Evolutionary conservation across 2,113 vertebrate genomes (phyloP).

Genomic region (Pithys albifrons): DNA sequence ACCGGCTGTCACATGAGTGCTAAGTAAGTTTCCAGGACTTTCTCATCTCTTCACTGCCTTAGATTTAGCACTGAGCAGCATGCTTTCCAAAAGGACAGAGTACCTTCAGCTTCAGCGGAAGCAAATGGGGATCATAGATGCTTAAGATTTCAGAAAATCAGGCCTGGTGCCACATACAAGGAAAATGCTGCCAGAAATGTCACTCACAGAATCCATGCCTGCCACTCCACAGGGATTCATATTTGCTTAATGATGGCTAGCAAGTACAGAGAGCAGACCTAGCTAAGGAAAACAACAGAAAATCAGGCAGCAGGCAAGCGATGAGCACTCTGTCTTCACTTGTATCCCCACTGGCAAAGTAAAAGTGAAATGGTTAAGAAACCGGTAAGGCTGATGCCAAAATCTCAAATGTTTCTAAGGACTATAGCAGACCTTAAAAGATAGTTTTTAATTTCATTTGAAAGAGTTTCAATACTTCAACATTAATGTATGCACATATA

Average conservation of each 20-base stretch:
- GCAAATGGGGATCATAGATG: conserved; percentile 38
- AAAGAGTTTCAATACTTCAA: conserved; percentile 70
- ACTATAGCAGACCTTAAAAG: conserved; percentile 41
- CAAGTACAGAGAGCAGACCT: conserved; percentile 56
- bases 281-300: conserved; percentile 58
- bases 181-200: conserved; percentile 41
- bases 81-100: conserved; percentile 39
- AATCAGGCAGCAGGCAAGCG: conserved; percentile 40
- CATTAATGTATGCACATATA: conserved; percentile 83
- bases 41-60: conserved; percentile 29
- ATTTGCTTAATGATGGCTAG: conserved; percentile 59
- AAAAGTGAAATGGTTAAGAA: conserved; percentile 44
- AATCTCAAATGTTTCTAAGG: conserved; percentile 42
- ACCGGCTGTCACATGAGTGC: background rate
- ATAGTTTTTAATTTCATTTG: conserved; percentile 49
- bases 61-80: conserved; percentile 15
- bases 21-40: conserved; percentile 44
- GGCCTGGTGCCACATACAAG: conserved; percentile 40
- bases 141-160: conserved; percentile 61
- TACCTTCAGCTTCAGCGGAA: conserved; percentile 28
- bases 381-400: background rate
- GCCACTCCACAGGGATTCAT: conserved; percentile 50
- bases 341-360: conserved; percentile 43
- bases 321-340: conserved; percentile 44
- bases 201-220: conserved; percentile 53